Percentiles rank a stretch among this genome's conserved stretches.
phyloP scores from a whole-genome alignment of 2,797 vertebrate genomes.

The Setipinna tenuifilis region DNA sequence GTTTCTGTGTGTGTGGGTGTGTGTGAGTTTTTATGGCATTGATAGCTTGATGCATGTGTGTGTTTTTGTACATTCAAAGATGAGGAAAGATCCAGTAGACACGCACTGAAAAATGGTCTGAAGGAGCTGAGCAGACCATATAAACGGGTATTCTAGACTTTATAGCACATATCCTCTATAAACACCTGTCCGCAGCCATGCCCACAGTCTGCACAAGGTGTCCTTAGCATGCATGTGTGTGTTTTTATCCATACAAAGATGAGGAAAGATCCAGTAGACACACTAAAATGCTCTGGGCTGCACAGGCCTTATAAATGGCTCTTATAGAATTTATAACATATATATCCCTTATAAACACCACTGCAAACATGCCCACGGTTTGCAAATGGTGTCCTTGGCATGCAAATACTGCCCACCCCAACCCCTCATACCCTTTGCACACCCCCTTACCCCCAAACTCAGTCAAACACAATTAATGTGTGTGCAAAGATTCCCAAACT shows the following conservation, averaged over 20 bases:
- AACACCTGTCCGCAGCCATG: background rate
- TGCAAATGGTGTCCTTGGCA: background rate
- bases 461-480: no score
- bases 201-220: background rate
- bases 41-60: background rate
- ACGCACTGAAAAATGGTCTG: background rate
- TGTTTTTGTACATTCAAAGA: constrained; percentile 16
- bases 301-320: background rate
- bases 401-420: background rate
- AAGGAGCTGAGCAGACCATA: background rate
- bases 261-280: background rate
- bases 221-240: background rate
- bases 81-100: background rate
- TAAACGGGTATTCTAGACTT: no score
- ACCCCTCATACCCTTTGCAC: background rate
- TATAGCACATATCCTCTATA: background rate
- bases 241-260: constrained; percentile 5
- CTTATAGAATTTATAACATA: no score
- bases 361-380: background rate
- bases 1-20: background rate
- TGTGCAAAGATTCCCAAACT: no score
- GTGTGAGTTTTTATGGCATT: background rate
- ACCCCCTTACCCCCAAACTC: background rate
- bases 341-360: background rate
- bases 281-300: background rate